phyloP scores from a whole-genome alignment of 2,888 invertebrate genomes.

The Toxonevra muliebris region DNA sequence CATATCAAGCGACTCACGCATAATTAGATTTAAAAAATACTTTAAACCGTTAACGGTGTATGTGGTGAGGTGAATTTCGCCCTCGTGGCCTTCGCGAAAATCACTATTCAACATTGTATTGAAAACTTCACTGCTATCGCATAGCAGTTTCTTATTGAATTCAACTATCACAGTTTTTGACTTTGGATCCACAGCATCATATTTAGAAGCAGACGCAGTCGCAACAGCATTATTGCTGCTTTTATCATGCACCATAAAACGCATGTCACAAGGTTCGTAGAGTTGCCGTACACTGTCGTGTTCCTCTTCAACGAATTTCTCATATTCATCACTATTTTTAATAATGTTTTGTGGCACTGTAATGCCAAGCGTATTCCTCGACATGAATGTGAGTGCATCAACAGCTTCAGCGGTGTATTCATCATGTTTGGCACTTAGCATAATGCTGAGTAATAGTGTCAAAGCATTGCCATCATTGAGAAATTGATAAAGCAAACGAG shows the following conservation, averaged over 20 bases:
- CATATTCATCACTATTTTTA: conserved; percentile 45
- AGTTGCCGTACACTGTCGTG: conserved; percentile 28
- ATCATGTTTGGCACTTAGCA: conserved; percentile 56
- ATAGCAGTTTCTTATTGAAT: conserved; percentile 60
- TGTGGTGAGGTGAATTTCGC: conserved; percentile 60
- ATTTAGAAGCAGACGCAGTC: conserved; percentile 6
- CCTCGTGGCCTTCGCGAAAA: conserved; percentile 62
- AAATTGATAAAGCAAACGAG: conserved; percentile 58
- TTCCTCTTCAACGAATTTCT: conserved; percentile 43
- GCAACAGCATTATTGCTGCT: conserved; percentile 16
- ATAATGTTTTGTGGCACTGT: conserved; percentile 46
- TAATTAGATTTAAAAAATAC: conserved; percentile 62
- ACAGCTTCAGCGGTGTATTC: conserved; percentile 59
- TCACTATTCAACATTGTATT: conserved; percentile 63
- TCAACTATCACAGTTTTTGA: conserved; percentile 44
- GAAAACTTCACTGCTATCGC: conserved; percentile 63
- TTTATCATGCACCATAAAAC: conserved; percentile 52
- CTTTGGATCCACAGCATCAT: conserved; percentile 32
- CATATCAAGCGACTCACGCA: conserved; percentile 47
- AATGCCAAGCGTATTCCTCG: conserved; percentile 56
- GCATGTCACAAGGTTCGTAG: conserved; percentile 55
- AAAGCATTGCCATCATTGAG: conserved; percentile 61
- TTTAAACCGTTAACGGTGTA: conserved; percentile 58
- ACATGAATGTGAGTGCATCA: conserved; percentile 60
- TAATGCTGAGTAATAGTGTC: conserved; percentile 53